These are phyloP conservation scores for Platypus cylindrus DNA, from an alignment of 2,888 invertebrate species.

Conservation along the genomic window DNA sequence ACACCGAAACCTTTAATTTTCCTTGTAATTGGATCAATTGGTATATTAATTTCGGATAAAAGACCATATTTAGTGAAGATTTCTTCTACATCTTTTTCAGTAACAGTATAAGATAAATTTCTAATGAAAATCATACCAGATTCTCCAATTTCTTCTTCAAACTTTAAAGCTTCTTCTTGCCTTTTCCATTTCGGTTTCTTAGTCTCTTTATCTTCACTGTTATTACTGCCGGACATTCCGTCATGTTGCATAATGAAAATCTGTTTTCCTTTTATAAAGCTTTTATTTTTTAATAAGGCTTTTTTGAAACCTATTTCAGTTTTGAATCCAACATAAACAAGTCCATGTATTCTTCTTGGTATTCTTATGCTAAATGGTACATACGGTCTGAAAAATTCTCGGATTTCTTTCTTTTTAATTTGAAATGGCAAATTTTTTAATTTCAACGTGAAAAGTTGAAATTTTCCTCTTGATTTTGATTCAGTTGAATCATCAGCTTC, in stretches of 20 bases:
- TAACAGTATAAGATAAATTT: slow-evolving; percentile 77
- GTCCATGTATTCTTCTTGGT: slow-evolving; percentile 64
- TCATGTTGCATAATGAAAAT: slow-evolving; percentile 40
- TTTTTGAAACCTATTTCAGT: slow-evolving; percentile 66
- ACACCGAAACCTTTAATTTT: slow-evolving; percentile 88
- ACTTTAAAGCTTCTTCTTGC: slow-evolving; percentile 49
- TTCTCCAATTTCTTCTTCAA: slow-evolving; percentile 71
- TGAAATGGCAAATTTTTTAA: slow-evolving; percentile 65
- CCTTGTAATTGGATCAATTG: slow-evolving; percentile 70
- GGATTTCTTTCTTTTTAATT: slow-evolving; percentile 70
- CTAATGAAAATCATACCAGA: slow-evolving; percentile 88
- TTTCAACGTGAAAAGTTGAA: slow-evolving; percentile 36
- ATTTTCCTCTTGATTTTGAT: slow-evolving; percentile 30
- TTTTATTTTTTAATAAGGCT: slow-evolving; percentile 71
- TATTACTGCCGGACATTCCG: too few species aligned
- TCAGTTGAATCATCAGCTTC: slow-evolving; percentile 34
- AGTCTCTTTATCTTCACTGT: slow-evolving; percentile 12
- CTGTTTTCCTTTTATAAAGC: slow-evolving; percentile 64
- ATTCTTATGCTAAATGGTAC: slow-evolving; percentile 68
- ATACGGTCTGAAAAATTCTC: slow-evolving; percentile 72
- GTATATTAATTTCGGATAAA: slow-evolving; percentile 66
- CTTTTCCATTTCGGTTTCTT: slow-evolving; percentile 44
- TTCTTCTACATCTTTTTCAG: slow-evolving; percentile 71
- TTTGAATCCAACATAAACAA: slow-evolving; percentile 85
- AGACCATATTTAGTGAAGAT: slow-evolving; percentile 76